Conservation (phyloP, 2,797 vertebrate species). For the Fistularia tabacaria region DNA sequence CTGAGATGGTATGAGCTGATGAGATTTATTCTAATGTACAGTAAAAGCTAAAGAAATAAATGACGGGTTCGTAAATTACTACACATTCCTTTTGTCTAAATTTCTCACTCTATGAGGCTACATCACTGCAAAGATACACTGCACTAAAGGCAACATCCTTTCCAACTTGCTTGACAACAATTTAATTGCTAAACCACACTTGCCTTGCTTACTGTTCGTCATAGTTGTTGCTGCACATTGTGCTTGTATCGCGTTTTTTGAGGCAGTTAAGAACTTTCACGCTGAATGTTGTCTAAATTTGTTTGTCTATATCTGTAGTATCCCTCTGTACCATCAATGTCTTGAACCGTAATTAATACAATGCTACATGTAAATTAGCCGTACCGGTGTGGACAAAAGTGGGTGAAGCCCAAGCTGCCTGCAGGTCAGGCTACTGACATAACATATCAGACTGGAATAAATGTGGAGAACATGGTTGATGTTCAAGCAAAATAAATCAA, state of each 20-base stretch:
- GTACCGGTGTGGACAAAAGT: constrained; percentile 14
- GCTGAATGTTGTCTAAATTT: constrained; percentile 1
- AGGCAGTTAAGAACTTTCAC: constrained; percentile 33
- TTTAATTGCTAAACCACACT: constrained; percentile 15
- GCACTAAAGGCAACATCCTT: constrained; percentile 31
- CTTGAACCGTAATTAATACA: background rate
- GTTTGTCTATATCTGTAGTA: no score
- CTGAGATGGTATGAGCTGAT: background rate
- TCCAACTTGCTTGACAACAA: no score
- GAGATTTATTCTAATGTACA: constrained; percentile 2
- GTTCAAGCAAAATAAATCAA: no score
- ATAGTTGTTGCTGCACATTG: constrained; percentile 46
- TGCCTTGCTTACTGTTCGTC: constrained; percentile 44
- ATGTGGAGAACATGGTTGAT: background rate
- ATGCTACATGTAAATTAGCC: constrained; percentile 1
- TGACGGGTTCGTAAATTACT: constrained; percentile 6
- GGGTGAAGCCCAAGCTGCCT: constrained; percentile 64
- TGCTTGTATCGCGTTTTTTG: constrained; percentile 36
- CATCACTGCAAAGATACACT: constrained; percentile 44
- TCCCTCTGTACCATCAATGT: no score
- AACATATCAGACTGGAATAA: constrained; percentile 11
- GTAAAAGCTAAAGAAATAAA: constrained; percentile 18
- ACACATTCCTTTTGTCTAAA: constrained; percentile 60
- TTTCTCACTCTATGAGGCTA: constrained; percentile 41
- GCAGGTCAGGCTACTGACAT: constrained; percentile 60